These are phyloP conservation scores for Propsilocerus akamusi DNA, from an alignment of 1,140 invertebrate species.

Conservation along the genomic window DNA sequence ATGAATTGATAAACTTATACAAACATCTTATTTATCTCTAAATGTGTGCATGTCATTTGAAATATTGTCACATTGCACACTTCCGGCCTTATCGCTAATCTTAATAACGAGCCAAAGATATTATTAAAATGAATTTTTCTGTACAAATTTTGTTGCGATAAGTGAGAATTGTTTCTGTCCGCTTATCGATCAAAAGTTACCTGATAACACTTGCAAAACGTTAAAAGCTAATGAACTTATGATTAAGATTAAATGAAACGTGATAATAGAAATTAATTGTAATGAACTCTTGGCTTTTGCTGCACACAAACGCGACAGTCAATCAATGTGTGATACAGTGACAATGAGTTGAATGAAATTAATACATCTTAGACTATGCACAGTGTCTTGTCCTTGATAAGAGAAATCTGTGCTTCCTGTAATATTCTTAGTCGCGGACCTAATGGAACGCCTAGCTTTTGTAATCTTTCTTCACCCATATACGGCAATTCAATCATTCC, in stretches of 20 bases:
- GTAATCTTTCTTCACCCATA: slow-evolving; percentile 70
- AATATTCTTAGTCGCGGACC: slow-evolving; percentile 75
- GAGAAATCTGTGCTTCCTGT: slow-evolving; percentile 65
- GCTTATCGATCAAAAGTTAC: too few relatives aligned
- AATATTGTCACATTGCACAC: background rate
- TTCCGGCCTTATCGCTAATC: background rate
- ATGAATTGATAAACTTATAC: too few relatives aligned
- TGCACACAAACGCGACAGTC: background rate
- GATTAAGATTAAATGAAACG: too few relatives aligned
- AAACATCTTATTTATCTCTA: too few relatives aligned
- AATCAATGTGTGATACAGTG: too few relatives aligned
- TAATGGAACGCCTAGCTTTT: slow-evolving; percentile 76
- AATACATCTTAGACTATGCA: slow-evolving; percentile 25
- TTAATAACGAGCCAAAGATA: background rate
- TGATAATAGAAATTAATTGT: too few relatives aligned
- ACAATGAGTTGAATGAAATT: too few relatives aligned
- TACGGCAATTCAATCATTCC: slow-evolving; percentile 85
- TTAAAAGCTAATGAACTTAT: too few relatives aligned
- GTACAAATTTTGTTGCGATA: background rate
- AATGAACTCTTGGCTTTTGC: too few relatives aligned
- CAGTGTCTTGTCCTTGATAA: slow-evolving; percentile 32
- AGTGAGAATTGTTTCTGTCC: too few relatives aligned
- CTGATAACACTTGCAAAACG: too few relatives aligned
- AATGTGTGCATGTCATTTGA: background rate
- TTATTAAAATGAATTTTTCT: background rate